Evolutionary conservation across 2,888 invertebrate species (phyloP).

Genomic region (Xylophagus ater): DNA sequence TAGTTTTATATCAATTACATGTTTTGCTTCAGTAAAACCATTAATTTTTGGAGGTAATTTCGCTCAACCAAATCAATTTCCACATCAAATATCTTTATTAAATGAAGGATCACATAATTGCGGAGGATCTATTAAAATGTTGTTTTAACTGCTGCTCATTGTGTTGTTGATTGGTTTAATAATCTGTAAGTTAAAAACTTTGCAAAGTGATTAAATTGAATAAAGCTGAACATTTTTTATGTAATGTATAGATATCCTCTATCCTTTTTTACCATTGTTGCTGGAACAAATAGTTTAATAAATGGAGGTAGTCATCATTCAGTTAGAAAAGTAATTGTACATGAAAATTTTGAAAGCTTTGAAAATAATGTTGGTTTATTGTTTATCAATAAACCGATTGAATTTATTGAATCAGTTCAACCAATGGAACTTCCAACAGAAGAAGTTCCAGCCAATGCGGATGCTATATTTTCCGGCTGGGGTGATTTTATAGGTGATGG

Average conservation of each 20-base stretch:
- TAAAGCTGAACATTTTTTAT: slow-evolving; percentile 26
- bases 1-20: too few relatives aligned
- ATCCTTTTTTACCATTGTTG: slow-evolving; percentile 25
- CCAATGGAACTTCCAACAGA: slow-evolving; percentile 22
- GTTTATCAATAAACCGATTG: slow-evolving; percentile 24
- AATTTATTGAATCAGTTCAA: slow-evolving; percentile 20
- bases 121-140: slow-evolving; percentile 22
- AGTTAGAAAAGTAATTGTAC: slow-evolving; percentile 25
- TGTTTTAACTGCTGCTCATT: slow-evolving; percentile 29
- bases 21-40: too few relatives aligned
- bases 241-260: slow-evolving; percentile 24
- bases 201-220: slow-evolving; percentile 10
- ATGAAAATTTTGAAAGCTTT: slow-evolving; percentile 23
- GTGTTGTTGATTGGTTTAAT: slow-evolving; percentile 20
- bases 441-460: slow-evolving; percentile 21
- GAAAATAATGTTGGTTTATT: slow-evolving; percentile 29
- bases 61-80: slow-evolving; percentile 28
- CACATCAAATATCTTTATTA: slow-evolving; percentile 33
- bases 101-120: slow-evolving; percentile 25
- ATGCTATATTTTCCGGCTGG: slow-evolving; percentile 29
- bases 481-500: slow-evolving; percentile 23
- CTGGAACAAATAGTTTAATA: slow-evolving; percentile 28
- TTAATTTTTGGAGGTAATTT: slow-evolving; percentile 27
- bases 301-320: slow-evolving; percentile 26
- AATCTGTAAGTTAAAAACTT: slow-evolving; percentile 23